Evolutionary conservation across 2,113 vertebrate genomes (phyloP).

Genomic region (Microcebus murinus): DNA sequence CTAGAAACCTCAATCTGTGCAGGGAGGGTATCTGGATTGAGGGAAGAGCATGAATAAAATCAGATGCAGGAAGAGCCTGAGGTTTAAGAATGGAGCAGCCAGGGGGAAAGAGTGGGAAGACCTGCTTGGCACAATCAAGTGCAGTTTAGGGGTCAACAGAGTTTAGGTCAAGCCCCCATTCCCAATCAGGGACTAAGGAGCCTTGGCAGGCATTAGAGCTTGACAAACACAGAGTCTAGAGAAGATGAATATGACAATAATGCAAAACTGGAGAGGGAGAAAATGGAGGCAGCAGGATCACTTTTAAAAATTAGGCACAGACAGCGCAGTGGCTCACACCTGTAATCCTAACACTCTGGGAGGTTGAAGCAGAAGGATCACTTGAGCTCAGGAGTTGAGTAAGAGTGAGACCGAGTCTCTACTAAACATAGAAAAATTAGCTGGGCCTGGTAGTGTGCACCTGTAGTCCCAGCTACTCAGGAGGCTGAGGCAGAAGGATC

Average conservation of each 20-base stretch:
- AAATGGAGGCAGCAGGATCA: background rate
- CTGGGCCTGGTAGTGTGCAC: too few species aligned
- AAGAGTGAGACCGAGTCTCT: too few species aligned
- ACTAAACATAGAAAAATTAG: too few species aligned
- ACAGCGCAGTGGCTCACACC: too few species aligned
- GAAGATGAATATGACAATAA: background rate
- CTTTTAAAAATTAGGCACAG: background rate
- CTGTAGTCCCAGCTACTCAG: too few species aligned
- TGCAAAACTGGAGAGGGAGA: background rate
- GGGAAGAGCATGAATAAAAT: background rate
- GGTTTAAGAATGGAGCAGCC: accelerated
- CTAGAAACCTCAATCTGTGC: background rate
- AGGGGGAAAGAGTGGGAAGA: background rate
- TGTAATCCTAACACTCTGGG: too few species aligned
- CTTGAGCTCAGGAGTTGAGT: too few species aligned
- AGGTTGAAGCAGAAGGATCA: too few species aligned
- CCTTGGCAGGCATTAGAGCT: background rate
- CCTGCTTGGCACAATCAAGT: accelerated
- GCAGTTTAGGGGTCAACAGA: background rate
- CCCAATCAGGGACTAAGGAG: background rate
- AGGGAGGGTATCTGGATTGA: background rate
- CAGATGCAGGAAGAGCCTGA: background rate
- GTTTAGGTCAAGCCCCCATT: background rate
- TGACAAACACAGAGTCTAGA: background rate
- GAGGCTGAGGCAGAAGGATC: too few species aligned